Evolutionary conservation across 2,888 invertebrate species (phyloP).

Genomic region (Leptarthrus brevirostris): DNA sequence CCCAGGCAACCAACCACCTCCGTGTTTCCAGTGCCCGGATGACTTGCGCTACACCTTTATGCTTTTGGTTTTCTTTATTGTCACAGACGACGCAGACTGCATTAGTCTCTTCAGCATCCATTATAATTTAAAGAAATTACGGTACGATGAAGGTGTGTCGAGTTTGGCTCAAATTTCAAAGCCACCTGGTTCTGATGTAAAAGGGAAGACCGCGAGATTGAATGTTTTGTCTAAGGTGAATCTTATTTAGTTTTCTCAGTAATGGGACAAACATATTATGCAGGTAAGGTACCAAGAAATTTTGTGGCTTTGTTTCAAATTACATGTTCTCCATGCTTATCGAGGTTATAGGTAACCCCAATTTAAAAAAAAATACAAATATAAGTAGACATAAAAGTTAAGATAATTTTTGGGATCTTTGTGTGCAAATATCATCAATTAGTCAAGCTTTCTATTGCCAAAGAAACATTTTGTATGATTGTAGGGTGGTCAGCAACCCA

Average conservation of each 20-base stretch:
- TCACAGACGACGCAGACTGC: constrained; percentile 34
- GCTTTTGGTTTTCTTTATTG: constrained; percentile 16
- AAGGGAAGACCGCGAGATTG: constrained; percentile 6
- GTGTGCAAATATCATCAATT: too few relatives aligned
- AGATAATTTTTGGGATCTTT: too few relatives aligned
- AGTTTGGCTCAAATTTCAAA: constrained; percentile 35
- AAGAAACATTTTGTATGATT: too few relatives aligned
- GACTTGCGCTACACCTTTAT: constrained; percentile 34
- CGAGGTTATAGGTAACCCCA: too few relatives aligned
- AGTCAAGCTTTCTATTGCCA: too few relatives aligned
- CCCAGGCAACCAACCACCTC: constrained; percentile 35
- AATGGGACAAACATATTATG: not conserved
- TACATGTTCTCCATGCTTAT: too few relatives aligned
- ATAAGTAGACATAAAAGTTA: too few relatives aligned
- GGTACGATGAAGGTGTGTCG: constrained; percentile 36
- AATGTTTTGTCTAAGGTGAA: not conserved
- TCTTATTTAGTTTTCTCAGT: not conserved
- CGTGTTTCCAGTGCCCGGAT: constrained; percentile 10
- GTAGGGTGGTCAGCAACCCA: too few relatives aligned
- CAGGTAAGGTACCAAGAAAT: too few relatives aligned
- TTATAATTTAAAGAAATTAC: constrained; percentile 43
- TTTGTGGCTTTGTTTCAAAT: too few relatives aligned
- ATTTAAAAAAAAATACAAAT: too few relatives aligned
- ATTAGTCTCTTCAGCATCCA: constrained; percentile 32
- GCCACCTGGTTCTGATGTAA: constrained; percentile 40